Conservation (phyloP, 2,113 vertebrate species). For the Drymodes brunneopygia region DNA sequence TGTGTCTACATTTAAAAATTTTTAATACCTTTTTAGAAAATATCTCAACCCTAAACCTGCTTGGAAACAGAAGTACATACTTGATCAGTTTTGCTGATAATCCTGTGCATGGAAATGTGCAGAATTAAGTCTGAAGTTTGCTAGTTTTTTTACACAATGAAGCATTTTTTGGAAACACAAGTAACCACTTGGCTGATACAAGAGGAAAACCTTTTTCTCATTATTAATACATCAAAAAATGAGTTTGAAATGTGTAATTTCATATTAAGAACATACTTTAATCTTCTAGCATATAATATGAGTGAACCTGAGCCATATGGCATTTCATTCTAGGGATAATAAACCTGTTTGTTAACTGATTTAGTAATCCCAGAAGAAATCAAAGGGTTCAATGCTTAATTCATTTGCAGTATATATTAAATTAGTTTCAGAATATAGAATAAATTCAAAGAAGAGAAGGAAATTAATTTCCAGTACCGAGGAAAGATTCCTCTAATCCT, state of each 20-base stretch:
- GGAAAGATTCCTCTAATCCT: neutral
- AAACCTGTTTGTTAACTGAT: constrained; percentile 18
- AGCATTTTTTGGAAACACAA: neutral
- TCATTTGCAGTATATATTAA: neutral
- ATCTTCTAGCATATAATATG: neutral
- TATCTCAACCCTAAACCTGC: neutral
- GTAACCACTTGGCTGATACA: neutral
- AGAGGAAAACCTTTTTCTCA: neutral
- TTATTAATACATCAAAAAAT: neutral
- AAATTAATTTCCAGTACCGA: neutral
- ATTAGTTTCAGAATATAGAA: neutral
- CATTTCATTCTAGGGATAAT: neutral
- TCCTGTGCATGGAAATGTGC: neutral
- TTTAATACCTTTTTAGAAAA: neutral
- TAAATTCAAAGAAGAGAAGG: neutral
- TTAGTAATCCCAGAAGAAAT: constrained; percentile 21
- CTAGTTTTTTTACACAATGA: neutral
- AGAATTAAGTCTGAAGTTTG: neutral
- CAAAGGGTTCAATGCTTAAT: neutral
- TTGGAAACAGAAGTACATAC: neutral
- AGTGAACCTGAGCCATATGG: neutral
- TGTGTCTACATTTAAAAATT: neutral
- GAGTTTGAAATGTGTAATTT: neutral
- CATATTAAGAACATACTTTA: neutral
- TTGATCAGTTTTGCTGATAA: neutral